phyloP scores from a whole-genome alignment of 2,888 invertebrate species.

The Phengaris arion region DNA sequence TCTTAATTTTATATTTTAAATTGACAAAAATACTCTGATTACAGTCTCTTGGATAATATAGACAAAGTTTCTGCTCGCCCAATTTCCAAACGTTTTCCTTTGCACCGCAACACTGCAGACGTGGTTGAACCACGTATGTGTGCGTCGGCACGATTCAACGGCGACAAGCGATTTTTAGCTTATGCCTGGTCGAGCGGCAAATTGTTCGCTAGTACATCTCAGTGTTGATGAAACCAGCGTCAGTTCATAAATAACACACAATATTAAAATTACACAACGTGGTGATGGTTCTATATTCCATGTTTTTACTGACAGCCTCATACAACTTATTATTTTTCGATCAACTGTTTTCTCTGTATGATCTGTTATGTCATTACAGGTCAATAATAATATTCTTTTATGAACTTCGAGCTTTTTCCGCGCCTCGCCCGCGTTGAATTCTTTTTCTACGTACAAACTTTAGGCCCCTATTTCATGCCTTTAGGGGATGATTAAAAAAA shows the following conservation, averaged over 20 bases:
- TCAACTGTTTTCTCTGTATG: constrained; percentile 6
- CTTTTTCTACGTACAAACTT: neutral
- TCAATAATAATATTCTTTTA: neutral
- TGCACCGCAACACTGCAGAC: too few relatives aligned
- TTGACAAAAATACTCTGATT: too few relatives aligned
- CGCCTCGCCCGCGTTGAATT: neutral
- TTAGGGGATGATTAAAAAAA: too few relatives aligned
- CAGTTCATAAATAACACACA: neutral
- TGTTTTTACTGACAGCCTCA: neutral
- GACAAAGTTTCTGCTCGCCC: too few relatives aligned
- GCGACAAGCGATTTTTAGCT: too few relatives aligned
- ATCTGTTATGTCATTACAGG: neutral
- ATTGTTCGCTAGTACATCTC: neutral
- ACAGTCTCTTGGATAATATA: too few relatives aligned
- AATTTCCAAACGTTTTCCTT: too few relatives aligned
- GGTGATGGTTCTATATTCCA: neutral
- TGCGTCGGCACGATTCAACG: too few relatives aligned
- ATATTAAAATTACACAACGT: constrained; percentile 3
- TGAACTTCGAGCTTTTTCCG: neutral
- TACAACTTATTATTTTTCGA: constrained; percentile 23
- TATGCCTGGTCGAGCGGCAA: too few relatives aligned
- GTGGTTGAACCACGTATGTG: too few relatives aligned
- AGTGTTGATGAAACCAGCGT: neutral
- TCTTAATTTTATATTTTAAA: too few relatives aligned
- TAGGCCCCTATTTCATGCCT: too few relatives aligned